Evolutionary conservation across 2,113 vertebrate genomes (phyloP).

Genomic region (Ifrita kowaldi): DNA sequence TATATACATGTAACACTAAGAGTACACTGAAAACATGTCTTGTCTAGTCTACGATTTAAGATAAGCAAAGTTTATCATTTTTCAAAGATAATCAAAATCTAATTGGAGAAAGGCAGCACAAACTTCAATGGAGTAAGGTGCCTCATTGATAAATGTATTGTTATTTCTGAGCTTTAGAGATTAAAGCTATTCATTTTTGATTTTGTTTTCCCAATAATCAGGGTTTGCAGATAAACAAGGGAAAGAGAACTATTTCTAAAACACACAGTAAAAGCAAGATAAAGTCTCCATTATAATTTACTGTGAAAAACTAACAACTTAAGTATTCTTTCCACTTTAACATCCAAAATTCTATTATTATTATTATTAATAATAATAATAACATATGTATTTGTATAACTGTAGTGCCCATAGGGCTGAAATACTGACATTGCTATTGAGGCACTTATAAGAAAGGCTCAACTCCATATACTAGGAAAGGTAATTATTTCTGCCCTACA

Average conservation of each 20-base stretch:
- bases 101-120: background rate
- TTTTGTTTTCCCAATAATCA: background rate
- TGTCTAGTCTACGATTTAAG: background rate
- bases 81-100: background rate
- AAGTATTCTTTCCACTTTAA: background rate
- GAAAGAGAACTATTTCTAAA: background rate
- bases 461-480: background rate
- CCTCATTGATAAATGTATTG: background rate
- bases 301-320: background rate
- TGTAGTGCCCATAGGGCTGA: background rate
- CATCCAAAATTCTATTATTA: background rate
- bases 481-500: background rate
- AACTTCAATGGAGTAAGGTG: background rate
- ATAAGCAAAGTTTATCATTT: background rate
- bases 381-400: background rate
- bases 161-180: background rate
- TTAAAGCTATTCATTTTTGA: background rate
- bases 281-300: background rate
- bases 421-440: background rate
- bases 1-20: background rate
- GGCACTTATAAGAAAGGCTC: background rate
- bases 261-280: constrained; percentile 1
- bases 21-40: background rate
- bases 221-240: background rate
- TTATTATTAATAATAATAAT: no score